phyloP scores from a whole-genome alignment of 2,888 invertebrate species.

The Rhagophthalmus giganteus region DNA sequence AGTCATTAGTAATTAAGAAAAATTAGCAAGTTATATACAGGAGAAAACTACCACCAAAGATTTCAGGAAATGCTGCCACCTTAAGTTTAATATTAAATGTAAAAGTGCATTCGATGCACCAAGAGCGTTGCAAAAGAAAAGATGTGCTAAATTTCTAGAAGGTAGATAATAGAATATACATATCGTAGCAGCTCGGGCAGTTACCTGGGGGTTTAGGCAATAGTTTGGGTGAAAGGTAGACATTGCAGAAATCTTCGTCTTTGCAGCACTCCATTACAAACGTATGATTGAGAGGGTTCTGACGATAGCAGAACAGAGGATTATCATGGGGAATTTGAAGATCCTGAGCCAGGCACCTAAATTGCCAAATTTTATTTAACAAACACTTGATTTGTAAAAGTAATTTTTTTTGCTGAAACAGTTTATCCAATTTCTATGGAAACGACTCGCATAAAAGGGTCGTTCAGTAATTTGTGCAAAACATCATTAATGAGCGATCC shows the following conservation, averaged over 20 bases:
- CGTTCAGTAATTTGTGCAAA: too few relatives aligned
- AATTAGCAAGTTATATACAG: conserved; percentile 17
- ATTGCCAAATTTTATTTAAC: conserved; percentile 57
- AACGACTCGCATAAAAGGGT: neutral
- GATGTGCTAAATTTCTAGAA: conserved; percentile 17
- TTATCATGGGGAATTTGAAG: conserved; percentile 77
- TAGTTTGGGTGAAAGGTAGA: conserved; percentile 68
- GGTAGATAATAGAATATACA: conserved; percentile 20
- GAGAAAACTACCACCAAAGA: conserved; percentile 22
- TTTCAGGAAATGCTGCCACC: conserved; percentile 25
- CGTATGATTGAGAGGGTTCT: conserved; percentile 73
- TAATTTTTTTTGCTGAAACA: neutral
- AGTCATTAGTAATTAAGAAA: conserved; percentile 20
- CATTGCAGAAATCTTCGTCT: conserved; percentile 75
- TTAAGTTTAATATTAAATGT: conserved; percentile 6
- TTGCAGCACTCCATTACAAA: conserved; percentile 83
- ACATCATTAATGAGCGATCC: too few relatives aligned
- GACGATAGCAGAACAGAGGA: conserved; percentile 79
- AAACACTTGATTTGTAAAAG: conserved; percentile 2
- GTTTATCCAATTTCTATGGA: neutral
- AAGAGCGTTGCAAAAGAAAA: conserved; percentile 27
- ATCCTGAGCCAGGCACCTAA: conserved; percentile 76
- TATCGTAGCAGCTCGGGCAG: conserved; percentile 34
- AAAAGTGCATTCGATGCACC: conserved; percentile 8
- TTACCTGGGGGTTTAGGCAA: conserved; percentile 71